Evolutionary conservation across 2,888 invertebrate species (phyloP), one percentile per base, ranked within the genome.

Genomic region (Linhomoeus sp.): DNA sequence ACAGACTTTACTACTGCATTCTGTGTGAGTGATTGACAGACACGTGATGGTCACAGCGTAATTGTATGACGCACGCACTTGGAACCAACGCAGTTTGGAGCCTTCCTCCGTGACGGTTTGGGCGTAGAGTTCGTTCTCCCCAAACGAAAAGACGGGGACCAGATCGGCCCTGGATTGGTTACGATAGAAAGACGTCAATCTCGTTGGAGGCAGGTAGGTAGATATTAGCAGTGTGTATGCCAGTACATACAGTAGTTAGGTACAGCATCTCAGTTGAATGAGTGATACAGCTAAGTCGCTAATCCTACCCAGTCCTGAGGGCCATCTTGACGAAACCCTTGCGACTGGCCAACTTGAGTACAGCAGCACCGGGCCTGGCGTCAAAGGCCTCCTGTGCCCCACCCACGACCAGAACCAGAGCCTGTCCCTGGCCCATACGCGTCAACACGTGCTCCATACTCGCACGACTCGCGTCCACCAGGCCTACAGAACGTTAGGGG

Each of bases 311-410:
- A 25, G 40, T 26, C 38, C 38, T 45, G 1, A 54, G 40, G 14
- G 54, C 54, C 38, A 52, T 37, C 35, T 48, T 50, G 26, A 53
- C 45, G 43, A 54, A 54, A 3, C 54, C 54, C 33, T n/a, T n/a
- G n/a, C n/a, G 44, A n/a, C 47, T 46, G 40, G 43, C 44, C 20
- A 58, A 36, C 12, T 44, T 48, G 22, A 56, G 49, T 17, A 49
- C 44, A 43, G 41, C 46, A 19, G 46, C 42, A 2, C 63, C 66
- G 0, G 87, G 85, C 59, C 76, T 77, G 1, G 81, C 77, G 54
- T 83, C 79, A 49, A 87, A 70, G 0, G 85, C 79, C 66, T 92
- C 90, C 9, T 80, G 77, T 0, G 86, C 86, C 0, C 92, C 90
- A 0, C 90, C 90, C 1, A 86, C 78, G 45, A 86, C 75, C 39